These are phyloP conservation scores for Anser brachyrhynchus DNA, from an alignment of 2,113 vertebrate genomes.

Conservation along the genomic window DNA sequence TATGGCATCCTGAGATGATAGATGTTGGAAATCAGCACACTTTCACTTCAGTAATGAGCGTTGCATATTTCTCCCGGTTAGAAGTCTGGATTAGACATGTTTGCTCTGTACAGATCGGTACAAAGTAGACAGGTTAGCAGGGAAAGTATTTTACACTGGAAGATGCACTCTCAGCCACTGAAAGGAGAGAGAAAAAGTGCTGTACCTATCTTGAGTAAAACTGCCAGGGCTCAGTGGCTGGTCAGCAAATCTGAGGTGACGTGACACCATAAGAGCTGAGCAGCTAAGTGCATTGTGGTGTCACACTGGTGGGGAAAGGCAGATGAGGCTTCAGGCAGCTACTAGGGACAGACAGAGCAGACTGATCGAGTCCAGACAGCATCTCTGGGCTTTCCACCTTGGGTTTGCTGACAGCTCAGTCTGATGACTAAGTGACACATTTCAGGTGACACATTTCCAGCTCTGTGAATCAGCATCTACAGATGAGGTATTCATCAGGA, in stretches of 20 bases:
- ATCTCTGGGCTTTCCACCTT: neutral
- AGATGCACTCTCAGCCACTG: neutral
- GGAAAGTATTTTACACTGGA: neutral
- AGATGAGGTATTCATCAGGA: neutral
- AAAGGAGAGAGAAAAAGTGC: neutral
- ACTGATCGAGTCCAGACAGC: neutral
- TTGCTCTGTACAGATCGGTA: neutral
- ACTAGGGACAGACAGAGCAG: neutral
- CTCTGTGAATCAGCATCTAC: neutral
- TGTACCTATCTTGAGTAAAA: neutral
- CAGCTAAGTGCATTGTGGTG: rapidly evolving
- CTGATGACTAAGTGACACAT: neutral
- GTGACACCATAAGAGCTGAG: rapidly evolving
- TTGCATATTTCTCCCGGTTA: neutral
- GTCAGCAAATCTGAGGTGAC: neutral
- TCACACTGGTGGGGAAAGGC: neutral
- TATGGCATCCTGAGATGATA: rapidly evolving
- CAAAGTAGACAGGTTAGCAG: neutral
- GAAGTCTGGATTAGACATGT: neutral
- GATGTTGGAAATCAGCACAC: neutral
- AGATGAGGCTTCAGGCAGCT: neutral
- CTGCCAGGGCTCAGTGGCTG: neutral
- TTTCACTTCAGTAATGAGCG: rapidly evolving
- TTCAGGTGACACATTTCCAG: neutral
- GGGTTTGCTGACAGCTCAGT: neutral